Percentiles rank a stretch among this genome's conserved stretches.
phyloP scores from a whole-genome alignment of 1,140 invertebrate genomes.

The Drosophila pallidifrons region DNA sequence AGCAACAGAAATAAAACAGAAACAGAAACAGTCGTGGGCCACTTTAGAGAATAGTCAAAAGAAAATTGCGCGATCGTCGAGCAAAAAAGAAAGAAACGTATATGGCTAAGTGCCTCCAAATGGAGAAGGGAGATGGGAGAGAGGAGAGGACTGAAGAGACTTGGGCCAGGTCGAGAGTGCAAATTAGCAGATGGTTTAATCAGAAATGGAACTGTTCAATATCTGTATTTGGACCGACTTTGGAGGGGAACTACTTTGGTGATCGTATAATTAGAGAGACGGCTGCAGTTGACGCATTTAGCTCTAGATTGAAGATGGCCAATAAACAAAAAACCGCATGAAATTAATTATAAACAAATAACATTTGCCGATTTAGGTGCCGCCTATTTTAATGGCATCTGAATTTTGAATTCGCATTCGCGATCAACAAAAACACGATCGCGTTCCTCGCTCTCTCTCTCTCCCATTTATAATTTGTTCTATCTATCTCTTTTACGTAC shows the following conservation, averaged over 20 bases:
- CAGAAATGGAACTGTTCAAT: slow-evolving; percentile 28
- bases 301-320: background rate
- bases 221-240: slow-evolving; percentile 23
- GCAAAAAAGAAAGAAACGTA: slow-evolving; percentile 10
- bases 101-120: slow-evolving; percentile 24
- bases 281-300: slow-evolving; percentile 55
- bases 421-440: slow-evolving; percentile 5
- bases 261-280: slow-evolving; percentile 34
- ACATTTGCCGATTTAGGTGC: slow-evolving; percentile 63
- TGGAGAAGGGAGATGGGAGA: background rate
- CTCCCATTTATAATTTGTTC: too few relatives aligned
- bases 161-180: slow-evolving; percentile 69
- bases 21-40: slow-evolving; percentile 22
- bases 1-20: slow-evolving; percentile 4
- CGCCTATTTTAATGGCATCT: slow-evolving; percentile 60
- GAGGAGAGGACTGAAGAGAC: slow-evolving; percentile 11
- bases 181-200: slow-evolving; percentile 64
- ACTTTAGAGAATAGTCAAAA: slow-evolving; percentile 42
- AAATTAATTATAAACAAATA: slow-evolving; percentile 77
- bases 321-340: slow-evolving; percentile 59
- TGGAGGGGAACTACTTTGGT: slow-evolving; percentile 25
- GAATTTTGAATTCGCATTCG: slow-evolving; percentile 21
- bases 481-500: background rate
- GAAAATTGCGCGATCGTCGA: slow-evolving; percentile 38
- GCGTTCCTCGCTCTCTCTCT: background rate